Conservation (phyloP, 2,888 invertebrate species). For the Strigamia crassipes region DNA sequence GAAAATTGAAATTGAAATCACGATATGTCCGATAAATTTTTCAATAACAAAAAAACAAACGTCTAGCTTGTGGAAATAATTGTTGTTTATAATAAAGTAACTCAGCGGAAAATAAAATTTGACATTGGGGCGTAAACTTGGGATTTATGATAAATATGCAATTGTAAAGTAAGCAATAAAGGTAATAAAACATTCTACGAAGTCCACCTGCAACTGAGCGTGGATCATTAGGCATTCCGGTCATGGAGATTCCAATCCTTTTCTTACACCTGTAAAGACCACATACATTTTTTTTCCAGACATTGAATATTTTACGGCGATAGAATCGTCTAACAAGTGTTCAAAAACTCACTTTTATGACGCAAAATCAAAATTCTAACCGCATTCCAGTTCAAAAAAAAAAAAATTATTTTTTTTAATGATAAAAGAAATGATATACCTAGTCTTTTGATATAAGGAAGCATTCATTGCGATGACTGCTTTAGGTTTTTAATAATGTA, state of each 20-base stretch:
- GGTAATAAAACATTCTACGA: constrained; percentile 12
- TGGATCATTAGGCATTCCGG: neutral
- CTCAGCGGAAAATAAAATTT: constrained; percentile 8
- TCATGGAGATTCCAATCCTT: neutral
- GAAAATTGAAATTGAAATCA: neutral
- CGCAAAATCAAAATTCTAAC: constrained; percentile 7
- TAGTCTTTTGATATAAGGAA: neutral
- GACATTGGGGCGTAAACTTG: neutral
- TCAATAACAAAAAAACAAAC: neutral
- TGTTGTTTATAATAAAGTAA: neutral
- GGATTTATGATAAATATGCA: neutral
- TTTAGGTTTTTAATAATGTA: neutral
- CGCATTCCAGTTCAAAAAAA: constrained; percentile 5
- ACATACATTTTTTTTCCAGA: neutral
- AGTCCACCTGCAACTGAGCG: neutral
- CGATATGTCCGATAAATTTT: neutral
- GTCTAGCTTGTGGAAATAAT: neutral
- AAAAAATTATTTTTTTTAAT: neutral
- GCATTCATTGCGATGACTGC: constrained; percentile 2
- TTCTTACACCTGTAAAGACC: constrained; percentile 31
- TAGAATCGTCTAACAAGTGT: neutral
- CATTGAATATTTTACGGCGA: neutral
- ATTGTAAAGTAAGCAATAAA: constrained; percentile 37
- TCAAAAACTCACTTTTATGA: neutral
- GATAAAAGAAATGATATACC: neutral